Evolutionary conservation across 1,140 invertebrate genomes (phyloP).

Genomic region (Euwallacea fornicatus): DNA sequence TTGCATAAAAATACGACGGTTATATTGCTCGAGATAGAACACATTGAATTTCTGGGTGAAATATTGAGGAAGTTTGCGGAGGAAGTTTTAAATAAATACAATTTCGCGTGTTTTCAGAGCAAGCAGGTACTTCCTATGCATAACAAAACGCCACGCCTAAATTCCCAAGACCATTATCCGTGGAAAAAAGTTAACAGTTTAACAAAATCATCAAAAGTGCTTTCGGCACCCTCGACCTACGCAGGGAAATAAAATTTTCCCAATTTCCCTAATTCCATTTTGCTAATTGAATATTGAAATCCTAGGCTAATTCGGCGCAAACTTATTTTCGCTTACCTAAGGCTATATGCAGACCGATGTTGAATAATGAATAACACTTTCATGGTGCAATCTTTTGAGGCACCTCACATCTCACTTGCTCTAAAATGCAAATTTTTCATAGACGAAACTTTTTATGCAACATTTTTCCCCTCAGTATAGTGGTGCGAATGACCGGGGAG

Average conservation of each 20-base stretch:
- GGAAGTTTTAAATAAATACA: constrained; percentile 20
- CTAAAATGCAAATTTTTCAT: constrained; percentile 19
- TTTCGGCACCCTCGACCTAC: constrained; percentile 2
- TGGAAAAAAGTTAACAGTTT: not conserved
- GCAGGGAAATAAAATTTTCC: not conserved
- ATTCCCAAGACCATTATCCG: not conserved
- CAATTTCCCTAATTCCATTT: constrained; percentile 7
- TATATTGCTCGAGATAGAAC: constrained; percentile 17
- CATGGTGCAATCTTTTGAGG: constrained; percentile 8
- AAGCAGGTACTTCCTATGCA: not conserved
- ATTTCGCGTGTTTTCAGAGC: constrained; percentile 8
- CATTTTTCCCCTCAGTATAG: not conserved
- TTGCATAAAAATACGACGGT: constrained; percentile 34
- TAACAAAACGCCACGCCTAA: not conserved
- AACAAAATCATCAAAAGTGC: constrained; percentile 8
- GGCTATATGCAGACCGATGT: constrained; percentile 13
- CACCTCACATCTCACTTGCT: constrained; percentile 4
- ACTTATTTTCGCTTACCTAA: constrained; percentile 19
- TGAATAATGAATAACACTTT: constrained; percentile 22
- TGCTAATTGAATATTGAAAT: constrained; percentile 16
- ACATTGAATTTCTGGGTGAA: constrained; percentile 26
- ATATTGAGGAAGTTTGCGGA: constrained; percentile 21
- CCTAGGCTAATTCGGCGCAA: constrained; percentile 4
- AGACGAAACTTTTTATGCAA: constrained; percentile 9
- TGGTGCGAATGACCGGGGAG: not conserved